phyloP scores from a whole-genome alignment of 2,797 vertebrate genomes.

The Squalus acanthias region DNA sequence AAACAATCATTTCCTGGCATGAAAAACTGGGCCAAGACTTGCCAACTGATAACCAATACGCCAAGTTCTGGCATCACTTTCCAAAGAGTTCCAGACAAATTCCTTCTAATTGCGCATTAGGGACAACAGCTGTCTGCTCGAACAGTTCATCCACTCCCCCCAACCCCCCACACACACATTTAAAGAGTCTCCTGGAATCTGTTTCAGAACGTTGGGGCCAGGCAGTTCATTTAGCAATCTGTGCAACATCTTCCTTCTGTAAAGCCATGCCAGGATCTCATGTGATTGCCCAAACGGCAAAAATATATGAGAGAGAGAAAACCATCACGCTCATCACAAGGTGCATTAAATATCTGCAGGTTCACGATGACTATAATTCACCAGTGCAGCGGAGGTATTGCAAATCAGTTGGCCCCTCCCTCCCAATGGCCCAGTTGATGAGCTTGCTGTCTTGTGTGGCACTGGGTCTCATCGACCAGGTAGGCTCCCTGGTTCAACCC shows the following conservation, averaged over 20 bases:
- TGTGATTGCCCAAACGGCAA: neutral
- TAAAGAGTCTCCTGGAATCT: neutral
- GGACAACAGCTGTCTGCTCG: neutral
- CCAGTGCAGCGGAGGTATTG: too few species aligned
- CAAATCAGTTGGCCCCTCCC: too few species aligned
- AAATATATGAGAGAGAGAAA: neutral
- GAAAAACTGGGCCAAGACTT: too few species aligned
- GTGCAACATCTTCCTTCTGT: neutral
- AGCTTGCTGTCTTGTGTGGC: too few species aligned
- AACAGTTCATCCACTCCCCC: neutral
- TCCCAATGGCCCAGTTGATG: too few species aligned
- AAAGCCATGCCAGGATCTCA: neutral
- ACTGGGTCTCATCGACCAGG: too few species aligned
- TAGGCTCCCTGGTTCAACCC: too few species aligned
- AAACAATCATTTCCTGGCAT: too few species aligned
- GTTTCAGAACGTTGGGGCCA: neutral
- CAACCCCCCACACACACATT: too few species aligned
- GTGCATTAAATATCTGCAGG: neutral
- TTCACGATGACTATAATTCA: too few species aligned
- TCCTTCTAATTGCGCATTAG: neutral
- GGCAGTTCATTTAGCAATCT: neutral
- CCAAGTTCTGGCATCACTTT: neutral
- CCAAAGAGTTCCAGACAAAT: neutral
- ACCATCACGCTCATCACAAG: neutral
- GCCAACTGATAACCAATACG: too few species aligned